Conservation (phyloP, 2,797 vertebrate genomes). For the Pachyuromys duprasi region DNA sequence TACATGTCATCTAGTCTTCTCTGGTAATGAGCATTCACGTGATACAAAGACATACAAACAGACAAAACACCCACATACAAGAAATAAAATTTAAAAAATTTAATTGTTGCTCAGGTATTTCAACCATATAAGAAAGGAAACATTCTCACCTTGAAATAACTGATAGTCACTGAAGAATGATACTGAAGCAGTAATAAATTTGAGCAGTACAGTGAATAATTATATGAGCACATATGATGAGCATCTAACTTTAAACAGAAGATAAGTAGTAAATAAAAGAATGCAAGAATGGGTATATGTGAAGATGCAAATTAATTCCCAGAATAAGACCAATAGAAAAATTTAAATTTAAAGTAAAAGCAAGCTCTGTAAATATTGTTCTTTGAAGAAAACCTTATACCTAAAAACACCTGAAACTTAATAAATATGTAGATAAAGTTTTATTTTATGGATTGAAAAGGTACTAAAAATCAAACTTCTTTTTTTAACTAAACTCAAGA, state of each 20-base stretch:
- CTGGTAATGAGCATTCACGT: background rate
- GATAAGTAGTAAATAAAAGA: background rate
- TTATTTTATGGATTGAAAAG: background rate
- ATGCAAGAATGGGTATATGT: background rate
- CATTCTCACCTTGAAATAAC: background rate
- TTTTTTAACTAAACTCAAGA: background rate
- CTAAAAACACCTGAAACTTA: background rate
- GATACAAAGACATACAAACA: background rate
- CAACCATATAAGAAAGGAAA: background rate
- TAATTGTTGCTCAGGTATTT: background rate
- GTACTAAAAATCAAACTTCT: slow-evolving; percentile 33
- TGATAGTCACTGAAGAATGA: slow-evolving; percentile 10
- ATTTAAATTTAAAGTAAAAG: background rate
- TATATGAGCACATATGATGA: background rate
- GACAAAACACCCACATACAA: background rate
- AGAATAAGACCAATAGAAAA: background rate
- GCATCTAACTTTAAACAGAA: background rate
- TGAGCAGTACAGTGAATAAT: background rate
- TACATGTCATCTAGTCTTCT: background rate
- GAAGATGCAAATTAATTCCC: background rate
- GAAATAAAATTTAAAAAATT: background rate
- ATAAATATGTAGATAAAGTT: background rate
- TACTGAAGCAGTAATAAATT: background rate
- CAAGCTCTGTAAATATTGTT: background rate
- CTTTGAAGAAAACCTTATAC: background rate